Evolutionary conservation across 2,888 invertebrate genomes (phyloP).

Genomic region (Rhorus exstirpatorius): DNA sequence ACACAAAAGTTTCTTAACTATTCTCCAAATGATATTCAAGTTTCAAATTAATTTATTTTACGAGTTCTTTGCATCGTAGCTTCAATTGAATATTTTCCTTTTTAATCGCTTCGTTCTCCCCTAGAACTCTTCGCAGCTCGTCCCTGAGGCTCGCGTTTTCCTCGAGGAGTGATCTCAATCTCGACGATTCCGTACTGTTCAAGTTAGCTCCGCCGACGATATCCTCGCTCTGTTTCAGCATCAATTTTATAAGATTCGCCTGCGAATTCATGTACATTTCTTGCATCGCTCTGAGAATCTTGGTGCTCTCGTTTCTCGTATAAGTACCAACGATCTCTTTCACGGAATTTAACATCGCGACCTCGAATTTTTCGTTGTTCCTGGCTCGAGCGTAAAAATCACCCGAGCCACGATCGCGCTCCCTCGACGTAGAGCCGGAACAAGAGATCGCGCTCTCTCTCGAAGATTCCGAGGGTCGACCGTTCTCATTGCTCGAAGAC

Average conservation of each 20-base stretch:
- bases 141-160: constrained; percentile 80
- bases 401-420: constrained; percentile 22
- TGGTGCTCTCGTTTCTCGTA: constrained; percentile 81
- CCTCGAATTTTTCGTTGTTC: constrained; percentile 76
- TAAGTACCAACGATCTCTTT: constrained; percentile 81
- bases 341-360: constrained; percentile 78
- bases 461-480: constrained; percentile 76
- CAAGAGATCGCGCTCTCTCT: constrained; percentile 74
- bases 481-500: constrained; percentile 81
- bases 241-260: constrained; percentile 79
- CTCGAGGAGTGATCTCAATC: constrained; percentile 71
- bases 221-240: constrained; percentile 82
- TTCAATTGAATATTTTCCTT: constrained; percentile 81
- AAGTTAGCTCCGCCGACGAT: constrained; percentile 76
- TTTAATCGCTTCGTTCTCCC: constrained; percentile 77
- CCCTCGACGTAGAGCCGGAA: too few relatives aligned
- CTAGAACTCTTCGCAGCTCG: constrained; percentile 77
- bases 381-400: constrained; percentile 68
- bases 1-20: neutral
- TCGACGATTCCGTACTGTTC: constrained; percentile 59
- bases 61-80: constrained; percentile 77
- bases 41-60: constrained; percentile 56
- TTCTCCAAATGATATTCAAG: neutral
- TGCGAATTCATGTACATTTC: constrained; percentile 81
- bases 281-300: constrained; percentile 79